Evolutionary conservation across 2,797 vertebrate genomes (phyloP), one percentile per base, ranked within the genome.

Genomic region (Coranthus polyacanthus): DNA sequence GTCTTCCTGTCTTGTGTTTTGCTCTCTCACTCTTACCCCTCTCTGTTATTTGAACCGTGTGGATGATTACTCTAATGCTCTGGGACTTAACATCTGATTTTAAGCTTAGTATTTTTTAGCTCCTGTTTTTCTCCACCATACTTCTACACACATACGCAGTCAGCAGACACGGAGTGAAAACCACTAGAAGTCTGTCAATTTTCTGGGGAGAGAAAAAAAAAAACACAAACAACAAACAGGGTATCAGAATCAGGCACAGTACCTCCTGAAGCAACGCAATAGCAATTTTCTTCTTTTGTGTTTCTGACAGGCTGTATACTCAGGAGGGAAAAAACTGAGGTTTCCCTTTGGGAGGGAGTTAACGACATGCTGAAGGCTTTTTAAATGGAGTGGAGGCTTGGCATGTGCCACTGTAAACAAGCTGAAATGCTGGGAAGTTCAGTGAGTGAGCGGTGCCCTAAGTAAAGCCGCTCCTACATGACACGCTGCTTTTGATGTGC

Each of bases 381-480:
- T 89, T 67, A 89, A 77, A 88, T 54, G 66, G 81, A 79, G 75
- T 76, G 51, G 52, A 82, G 75, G 66, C 58, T 86, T 91, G 89
- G 88, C 78, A 82, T 84, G 82, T 81, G 88, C 81, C 80, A 73
- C 75, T 78, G 85, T 88, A 90, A 90, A 90, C 90, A 92, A 86
- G 82, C 79, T 72, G 66, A 75, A 77, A 77, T 80, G 74, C 75
- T 60, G 83, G 73, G 82, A 87, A 88, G 81, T 73, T 81, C 67
- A 71, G 78, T 56, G 70, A 83, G 69, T 34, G 81, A 86, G 73
- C 32, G 16, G 58, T 37, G 77, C 82, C 72, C 74, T 38, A 32
- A 83, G 81, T 82, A 72, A 78, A 78, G 71, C 72, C 39, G 55
- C 73, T 83, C 76, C 82, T 67, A 75, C 75, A 63, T 42, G 69